phyloP scores from a whole-genome alignment of 1,140 invertebrate genomes.

The Scaptomyza graminum region DNA sequence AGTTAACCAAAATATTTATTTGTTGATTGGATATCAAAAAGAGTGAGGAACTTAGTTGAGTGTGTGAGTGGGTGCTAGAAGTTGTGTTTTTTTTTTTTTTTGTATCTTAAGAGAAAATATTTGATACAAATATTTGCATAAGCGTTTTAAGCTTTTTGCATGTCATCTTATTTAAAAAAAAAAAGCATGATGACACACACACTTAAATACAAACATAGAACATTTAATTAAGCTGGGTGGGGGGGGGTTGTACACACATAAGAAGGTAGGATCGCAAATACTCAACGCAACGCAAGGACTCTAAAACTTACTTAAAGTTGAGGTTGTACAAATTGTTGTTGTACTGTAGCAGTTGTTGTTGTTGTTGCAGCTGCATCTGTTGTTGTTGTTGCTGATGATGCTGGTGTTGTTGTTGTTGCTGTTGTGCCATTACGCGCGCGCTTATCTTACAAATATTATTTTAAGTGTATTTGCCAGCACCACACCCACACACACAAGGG shows the following conservation, averaged over 20 bases:
- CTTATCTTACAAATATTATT: constrained; percentile 60
- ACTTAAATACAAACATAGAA: constrained; percentile 22
- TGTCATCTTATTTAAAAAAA: constrained; percentile 17
- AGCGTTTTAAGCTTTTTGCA: neutral
- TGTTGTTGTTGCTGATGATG: constrained; percentile 57
- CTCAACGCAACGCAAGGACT: constrained; percentile 41
- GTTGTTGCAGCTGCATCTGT: constrained; percentile 46
- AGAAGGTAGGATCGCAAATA: constrained; percentile 13
- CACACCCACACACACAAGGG: constrained; percentile 17
- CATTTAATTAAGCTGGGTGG: constrained; percentile 10
- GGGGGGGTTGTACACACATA: neutral
- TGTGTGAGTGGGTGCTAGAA: neutral
- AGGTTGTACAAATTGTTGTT: constrained; percentile 77
- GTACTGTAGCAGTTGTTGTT: constrained; percentile 69
- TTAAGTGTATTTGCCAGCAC: constrained; percentile 55
- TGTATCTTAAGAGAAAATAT: no score
- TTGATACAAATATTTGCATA: constrained; percentile 34
- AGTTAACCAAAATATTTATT: constrained; percentile 38
- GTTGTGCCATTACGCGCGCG: constrained; percentile 74
- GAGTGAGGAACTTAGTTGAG: neutral
- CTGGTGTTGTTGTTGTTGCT: constrained; percentile 67
- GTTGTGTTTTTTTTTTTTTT: no score
- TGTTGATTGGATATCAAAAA: neutral
- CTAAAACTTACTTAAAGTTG: constrained; percentile 79
- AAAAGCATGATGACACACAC: neutral